Evolutionary conservation across 2,113 vertebrate species (phyloP).

Genomic region (Podarcis cretensis): DNA sequence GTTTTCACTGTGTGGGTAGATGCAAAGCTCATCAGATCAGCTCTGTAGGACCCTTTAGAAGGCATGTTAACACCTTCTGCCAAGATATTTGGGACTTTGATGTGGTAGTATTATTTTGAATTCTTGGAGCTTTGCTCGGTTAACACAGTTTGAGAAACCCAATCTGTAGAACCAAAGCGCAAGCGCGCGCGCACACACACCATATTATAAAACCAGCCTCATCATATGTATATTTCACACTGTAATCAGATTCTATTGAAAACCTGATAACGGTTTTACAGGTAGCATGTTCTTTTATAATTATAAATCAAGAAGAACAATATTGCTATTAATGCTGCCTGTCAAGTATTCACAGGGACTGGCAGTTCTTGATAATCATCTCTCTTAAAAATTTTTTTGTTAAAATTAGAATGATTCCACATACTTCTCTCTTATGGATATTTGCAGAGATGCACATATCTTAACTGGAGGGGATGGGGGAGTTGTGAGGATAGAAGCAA

Average conservation of each 20-base stretch:
- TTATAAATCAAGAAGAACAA: conserved; percentile 5
- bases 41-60: neutral
- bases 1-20: neutral
- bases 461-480: neutral
- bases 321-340: neutral
- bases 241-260: neutral
- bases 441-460: no score
- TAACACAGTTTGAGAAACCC: neutral
- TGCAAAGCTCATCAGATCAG: neutral
- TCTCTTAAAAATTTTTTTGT: neutral
- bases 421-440: neutral
- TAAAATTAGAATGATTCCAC: neutral
- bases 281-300: neutral
- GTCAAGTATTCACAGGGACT: neutral
- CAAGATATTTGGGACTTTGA: neutral
- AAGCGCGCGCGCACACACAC: no score
- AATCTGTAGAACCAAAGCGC: neutral
- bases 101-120: neutral
- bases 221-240: neutral
- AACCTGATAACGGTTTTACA: neutral
- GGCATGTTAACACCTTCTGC: neutral
- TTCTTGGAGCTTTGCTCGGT: neutral
- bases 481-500: no score
- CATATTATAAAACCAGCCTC: neutral
- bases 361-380: neutral